Evolutionary conservation across 2,113 vertebrate species (phyloP), one percentile per base, ranked within the genome.

Genomic region (Crotalus horridus): DNA sequence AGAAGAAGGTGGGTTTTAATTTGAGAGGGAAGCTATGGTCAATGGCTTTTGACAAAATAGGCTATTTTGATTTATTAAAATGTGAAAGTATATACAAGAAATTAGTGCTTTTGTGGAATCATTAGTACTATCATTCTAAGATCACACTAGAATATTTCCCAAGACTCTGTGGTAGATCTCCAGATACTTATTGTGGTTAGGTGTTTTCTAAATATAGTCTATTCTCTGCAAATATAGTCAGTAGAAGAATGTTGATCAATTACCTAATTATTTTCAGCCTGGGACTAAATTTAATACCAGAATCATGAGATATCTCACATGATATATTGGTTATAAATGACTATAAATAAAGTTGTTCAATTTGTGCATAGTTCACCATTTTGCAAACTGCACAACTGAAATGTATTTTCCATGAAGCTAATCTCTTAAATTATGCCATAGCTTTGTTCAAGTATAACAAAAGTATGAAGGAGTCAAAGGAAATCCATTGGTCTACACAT

Each of bases 261-360:
- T 74, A n/a, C 24, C 33, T 69, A 24, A 54, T 81, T 13, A 89
- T 8, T 21, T 56, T 48, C 24, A 94, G 39, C 85, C 51, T 74
- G 92, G 92, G 56, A 93, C 4, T 88, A 17, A 23, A 24, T 21
- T 17, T 90, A 64, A 64, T 7, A 39, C 21, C 92, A 88, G 90
- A 96, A 95, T 94, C 29, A 85, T 12, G 20, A 20, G 24, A 85
- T n/a, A 94, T 39, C 53, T 94, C 64, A 10, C 81, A 55, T 92
- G 74, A 87, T 7, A 55, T 69, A 61, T 43, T 89, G 81, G 90
- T 93, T 92, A 92, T 69, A 87, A 92, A 94, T 93, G 74, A 59
- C 69, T 26, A 43, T 48, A 93, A 94, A 43, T 48, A 93, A 94
- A 48, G 90, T 64, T 7, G 20, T 0, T 86, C 9, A 88, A 93